These are phyloP conservation scores for Cichlasoma orientale DNA, from an alignment of 2,797 vertebrate genomes.

Conservation along the genomic window DNA sequence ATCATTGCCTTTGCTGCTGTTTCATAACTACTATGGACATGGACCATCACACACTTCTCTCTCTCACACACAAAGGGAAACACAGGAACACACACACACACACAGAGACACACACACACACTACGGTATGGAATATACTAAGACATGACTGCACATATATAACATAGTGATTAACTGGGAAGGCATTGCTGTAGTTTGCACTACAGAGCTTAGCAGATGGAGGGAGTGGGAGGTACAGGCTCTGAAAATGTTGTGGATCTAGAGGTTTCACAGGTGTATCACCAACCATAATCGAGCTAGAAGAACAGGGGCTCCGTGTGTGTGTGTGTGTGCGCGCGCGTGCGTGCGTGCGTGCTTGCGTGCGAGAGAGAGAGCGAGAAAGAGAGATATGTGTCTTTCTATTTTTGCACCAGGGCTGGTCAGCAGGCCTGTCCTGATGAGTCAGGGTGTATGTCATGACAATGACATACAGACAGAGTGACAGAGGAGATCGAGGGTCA, in stretches of 20 bases:
- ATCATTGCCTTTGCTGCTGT: constrained; percentile 33
- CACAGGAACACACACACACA: background rate
- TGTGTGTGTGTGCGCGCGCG: background rate
- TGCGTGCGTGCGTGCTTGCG: background rate
- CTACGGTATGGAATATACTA: background rate
- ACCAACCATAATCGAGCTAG: constrained; percentile 29
- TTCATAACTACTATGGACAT: constrained; percentile 31
- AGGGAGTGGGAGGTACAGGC: constrained; percentile 41
- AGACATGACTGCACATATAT: background rate
- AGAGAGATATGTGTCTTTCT: constrained; percentile 16
- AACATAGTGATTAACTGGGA: constrained; percentile 41
- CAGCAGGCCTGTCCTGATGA: constrained; percentile 64
- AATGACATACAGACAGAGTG: constrained; percentile 69
- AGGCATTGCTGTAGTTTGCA: constrained; percentile 27
- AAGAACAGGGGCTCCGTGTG: background rate
- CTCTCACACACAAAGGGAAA: background rate
- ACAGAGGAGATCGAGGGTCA: constrained; percentile 51
- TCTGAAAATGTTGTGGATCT: constrained; percentile 37
- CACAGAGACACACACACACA: background rate
- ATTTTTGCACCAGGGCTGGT: constrained; percentile 54
- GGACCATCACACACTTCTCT: constrained; percentile 38
- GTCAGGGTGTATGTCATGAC: constrained; percentile 57
- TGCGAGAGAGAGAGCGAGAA: background rate
- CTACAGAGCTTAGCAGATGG: constrained; percentile 48
- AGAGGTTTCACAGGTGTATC: constrained; percentile 54